phyloP scores from a whole-genome alignment of 1,140 invertebrate species.

The Heterodera carotae region DNA sequence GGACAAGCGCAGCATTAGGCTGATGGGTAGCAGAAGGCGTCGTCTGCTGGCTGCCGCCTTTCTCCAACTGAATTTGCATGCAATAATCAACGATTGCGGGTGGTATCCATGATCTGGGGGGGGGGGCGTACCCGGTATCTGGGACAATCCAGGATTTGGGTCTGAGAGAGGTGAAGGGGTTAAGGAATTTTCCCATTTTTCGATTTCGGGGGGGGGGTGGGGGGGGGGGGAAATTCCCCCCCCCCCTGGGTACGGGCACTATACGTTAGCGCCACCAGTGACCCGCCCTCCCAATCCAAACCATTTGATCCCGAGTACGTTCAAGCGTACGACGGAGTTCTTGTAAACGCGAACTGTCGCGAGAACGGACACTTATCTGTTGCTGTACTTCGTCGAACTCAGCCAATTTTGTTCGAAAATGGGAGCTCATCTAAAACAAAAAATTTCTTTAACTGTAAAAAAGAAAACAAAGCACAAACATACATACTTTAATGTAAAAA shows the following conservation, averaged over 20 bases:
- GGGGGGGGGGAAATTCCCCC: too few relatives aligned
- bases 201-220: too few relatives aligned
- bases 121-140: too few relatives aligned
- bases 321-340: slow-evolving; percentile 39
- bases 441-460: not conserved
- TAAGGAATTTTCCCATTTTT: too few relatives aligned
- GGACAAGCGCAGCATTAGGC: not conserved
- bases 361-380: slow-evolving; percentile 28
- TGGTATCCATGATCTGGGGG: too few relatives aligned
- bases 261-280: too few relatives aligned
- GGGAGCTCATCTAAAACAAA: slow-evolving; percentile 19
- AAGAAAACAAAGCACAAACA: not conserved
- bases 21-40: not conserved
- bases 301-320: slow-evolving; percentile 32
- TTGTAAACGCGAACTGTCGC: slow-evolving; percentile 36
- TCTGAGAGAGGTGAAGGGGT: too few relatives aligned
- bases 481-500: slow-evolving; percentile 35
- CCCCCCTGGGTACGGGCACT: too few relatives aligned
- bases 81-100: not conserved
- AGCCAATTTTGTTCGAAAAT: slow-evolving; percentile 29
- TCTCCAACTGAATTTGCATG: not conserved
- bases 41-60: not conserved
- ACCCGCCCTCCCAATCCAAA: not conserved
- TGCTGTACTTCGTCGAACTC: slow-evolving; percentile 42
- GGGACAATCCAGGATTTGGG: too few relatives aligned